A percentile compares a stretch with the other conserved stretches of the same genome.
phyloP scores from a whole-genome alignment of 2,797 vertebrate genomes.

The Notolabrus celidotus region DNA sequence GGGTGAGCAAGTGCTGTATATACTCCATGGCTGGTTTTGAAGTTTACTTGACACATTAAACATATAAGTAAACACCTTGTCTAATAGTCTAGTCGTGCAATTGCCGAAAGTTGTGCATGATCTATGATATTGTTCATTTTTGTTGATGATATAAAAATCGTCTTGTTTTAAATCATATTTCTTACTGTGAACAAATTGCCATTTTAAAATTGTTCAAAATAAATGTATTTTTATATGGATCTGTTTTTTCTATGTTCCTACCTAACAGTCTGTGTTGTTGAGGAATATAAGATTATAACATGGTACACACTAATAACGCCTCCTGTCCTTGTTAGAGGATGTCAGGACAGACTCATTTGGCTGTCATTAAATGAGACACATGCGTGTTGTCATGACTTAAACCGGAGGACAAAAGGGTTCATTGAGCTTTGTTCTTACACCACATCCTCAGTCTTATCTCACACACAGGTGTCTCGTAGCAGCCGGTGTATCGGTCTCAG shows the following conservation, averaged over 20 bases:
- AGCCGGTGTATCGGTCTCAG: conserved; percentile 46
- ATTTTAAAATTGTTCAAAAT: conserved; percentile 98
- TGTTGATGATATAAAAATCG: conserved; percentile 57
- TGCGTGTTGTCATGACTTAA: conserved; percentile 18
- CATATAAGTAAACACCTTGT: conserved; percentile 65
- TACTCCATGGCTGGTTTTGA: conserved; percentile 70
- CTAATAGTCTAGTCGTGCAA: conserved; percentile 75
- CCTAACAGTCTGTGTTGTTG: neutral
- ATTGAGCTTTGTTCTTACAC: conserved; percentile 33
- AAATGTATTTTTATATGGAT: conserved; percentile 96
- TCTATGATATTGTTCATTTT: conserved; percentile 72
- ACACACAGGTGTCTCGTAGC: conserved; percentile 44
- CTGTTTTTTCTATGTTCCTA: conserved; percentile 35
- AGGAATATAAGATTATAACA: conserved; percentile 1
- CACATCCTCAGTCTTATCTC: conserved; percentile 35
- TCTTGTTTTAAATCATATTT: conserved; percentile 94
- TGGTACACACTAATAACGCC: neutral
- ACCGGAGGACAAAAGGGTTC: conserved; percentile 40
- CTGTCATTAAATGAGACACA: conserved; percentile 21
- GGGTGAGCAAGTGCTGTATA: conserved; percentile 59
- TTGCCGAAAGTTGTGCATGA: conserved; percentile 76
- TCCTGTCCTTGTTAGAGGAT: neutral
- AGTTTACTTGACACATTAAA: conserved; percentile 72
- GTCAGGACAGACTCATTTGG: neutral
- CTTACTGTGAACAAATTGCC: conserved; percentile 95